Evolutionary conservation across 2,888 invertebrate genomes (phyloP).

Genomic region (Sceliomorpha sp.): DNA sequence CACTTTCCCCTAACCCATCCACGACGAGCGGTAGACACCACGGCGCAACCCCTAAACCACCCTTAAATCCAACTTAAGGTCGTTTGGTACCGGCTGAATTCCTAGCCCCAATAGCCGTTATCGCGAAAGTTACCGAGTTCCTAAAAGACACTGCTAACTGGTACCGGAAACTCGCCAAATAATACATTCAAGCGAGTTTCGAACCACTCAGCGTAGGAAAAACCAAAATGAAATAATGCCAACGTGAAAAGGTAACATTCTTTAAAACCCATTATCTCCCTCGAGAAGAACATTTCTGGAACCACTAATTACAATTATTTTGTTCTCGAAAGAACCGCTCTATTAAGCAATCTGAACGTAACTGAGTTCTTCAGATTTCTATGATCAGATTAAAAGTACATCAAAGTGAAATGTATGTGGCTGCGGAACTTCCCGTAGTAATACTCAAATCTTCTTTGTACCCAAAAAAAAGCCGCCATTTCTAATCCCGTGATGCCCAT

Average conservation of each 20-base stretch:
- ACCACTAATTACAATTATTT: too few species aligned
- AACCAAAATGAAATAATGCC: conserved; percentile 32
- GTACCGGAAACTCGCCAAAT: conserved; percentile 54
- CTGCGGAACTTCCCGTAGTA: too few species aligned
- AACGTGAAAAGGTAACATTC: conserved; percentile 25
- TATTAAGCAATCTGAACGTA: too few species aligned
- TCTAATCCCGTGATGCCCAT: conserved; percentile 18
- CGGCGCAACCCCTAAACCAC: conserved; percentile 33
- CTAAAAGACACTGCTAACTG: conserved; percentile 46
- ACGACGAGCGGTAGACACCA: conserved; percentile 47
- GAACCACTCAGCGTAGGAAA: conserved; percentile 13
- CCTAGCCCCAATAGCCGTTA: conserved; percentile 58
- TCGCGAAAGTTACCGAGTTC: conserved; percentile 54
- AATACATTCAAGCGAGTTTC: conserved; percentile 45
- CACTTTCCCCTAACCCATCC: conserved; percentile 32
- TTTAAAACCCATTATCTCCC: too few species aligned
- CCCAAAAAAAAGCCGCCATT: not conserved
- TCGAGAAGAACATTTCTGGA: too few species aligned
- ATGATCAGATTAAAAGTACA: too few species aligned
- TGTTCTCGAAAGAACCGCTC: too few species aligned
- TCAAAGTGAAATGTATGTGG: too few species aligned
- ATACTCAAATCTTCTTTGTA: too few species aligned
- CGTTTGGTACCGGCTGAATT: conserved; percentile 48
- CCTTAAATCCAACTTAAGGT: conserved; percentile 34
- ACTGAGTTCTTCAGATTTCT: too few species aligned